These are phyloP conservation scores for Gorsachius magnificus DNA, from an alignment of 2,797 vertebrate species.

Conservation along the genomic window DNA sequence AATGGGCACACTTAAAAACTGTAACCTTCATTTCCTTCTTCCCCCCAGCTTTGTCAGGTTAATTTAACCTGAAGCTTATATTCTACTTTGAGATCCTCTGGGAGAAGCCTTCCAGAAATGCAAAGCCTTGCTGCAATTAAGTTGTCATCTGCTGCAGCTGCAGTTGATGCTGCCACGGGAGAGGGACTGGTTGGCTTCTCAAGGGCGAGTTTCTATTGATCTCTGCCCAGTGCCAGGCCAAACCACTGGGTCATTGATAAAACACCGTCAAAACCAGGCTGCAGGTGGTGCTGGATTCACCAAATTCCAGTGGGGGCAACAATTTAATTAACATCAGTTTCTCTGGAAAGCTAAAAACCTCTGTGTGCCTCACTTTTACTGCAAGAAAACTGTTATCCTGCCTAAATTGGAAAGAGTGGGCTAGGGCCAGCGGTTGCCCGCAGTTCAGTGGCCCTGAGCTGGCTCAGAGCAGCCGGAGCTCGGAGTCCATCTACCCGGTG, in stretches of 20 bases:
- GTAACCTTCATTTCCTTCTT: not conserved
- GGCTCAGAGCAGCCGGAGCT: not conserved
- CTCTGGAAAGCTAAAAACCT: not conserved
- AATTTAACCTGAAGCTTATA: not conserved
- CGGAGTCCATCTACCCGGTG: accelerated
- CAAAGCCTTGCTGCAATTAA: not conserved
- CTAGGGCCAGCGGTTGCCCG: not conserved
- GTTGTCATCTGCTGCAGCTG: not conserved
- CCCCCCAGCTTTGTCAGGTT: not conserved
- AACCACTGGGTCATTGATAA: not conserved
- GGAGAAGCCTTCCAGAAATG: not conserved
- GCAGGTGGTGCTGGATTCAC: not conserved
- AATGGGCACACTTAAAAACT: not conserved
- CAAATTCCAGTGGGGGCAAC: not conserved
- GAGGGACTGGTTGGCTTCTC: not conserved
- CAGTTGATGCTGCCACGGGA: not conserved
- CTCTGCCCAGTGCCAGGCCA: not conserved
- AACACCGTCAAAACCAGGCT: not conserved
- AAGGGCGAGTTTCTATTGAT: not conserved
- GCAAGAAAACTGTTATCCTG: not conserved
- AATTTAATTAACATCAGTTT: not conserved
- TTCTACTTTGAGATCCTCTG: not conserved
- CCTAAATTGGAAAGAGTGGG: accelerated
- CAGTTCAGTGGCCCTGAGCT: accelerated
- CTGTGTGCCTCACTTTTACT: accelerated